Conservation (phyloP, 2,113 vertebrate genomes). For the Odontesthes bonariensis region DNA sequence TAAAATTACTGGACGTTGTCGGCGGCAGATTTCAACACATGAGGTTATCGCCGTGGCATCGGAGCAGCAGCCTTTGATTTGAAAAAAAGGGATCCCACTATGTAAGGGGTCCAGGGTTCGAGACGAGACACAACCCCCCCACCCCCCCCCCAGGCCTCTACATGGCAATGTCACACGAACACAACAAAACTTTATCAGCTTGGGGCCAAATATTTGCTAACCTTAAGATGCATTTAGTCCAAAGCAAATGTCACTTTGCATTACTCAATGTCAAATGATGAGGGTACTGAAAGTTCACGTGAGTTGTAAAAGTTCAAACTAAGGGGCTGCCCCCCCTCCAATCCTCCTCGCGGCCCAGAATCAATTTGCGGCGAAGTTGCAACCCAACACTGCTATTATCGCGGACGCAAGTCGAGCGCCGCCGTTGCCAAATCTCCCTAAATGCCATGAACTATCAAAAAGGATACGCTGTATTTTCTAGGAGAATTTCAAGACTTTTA, state of each 20-base stretch:
- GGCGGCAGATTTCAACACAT: conserved; percentile 15
- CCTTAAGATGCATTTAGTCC: conserved; percentile 9
- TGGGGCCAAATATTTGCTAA: conserved; percentile 25
- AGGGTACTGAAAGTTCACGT: conserved; percentile 38
- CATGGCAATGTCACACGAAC: conserved; percentile 4
- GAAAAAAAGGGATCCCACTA: conserved; percentile 34
- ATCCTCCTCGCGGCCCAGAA: conserved; percentile 3
- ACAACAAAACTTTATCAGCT: background rate
- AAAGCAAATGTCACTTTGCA: conserved; percentile 32
- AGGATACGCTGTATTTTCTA: conserved; percentile 24
- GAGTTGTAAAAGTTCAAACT: conserved; percentile 31
- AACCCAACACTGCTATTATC: conserved; percentile 57
- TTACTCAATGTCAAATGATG: conserved; percentile 25
- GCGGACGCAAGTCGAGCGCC: conserved; percentile 38
- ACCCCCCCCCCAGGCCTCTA: background rate
- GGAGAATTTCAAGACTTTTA: conserved; percentile 39
- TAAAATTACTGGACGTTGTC: conserved; percentile 34
- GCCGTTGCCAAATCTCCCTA: conserved; percentile 20
- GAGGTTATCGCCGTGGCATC: conserved; percentile 46
- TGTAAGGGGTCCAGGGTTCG: background rate
- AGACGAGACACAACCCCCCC: too few relatives aligned
- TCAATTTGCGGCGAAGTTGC: conserved; percentile 47
- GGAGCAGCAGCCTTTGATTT: conserved; percentile 32
- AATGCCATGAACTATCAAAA: conserved; percentile 35
- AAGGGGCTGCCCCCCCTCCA: conserved; percentile 1